Percentiles rank a stretch among this genome's conserved stretches.
These are phyloP conservation scores for Riparia riparia DNA, from an alignment of 2,113 vertebrate genomes.

Conservation along the genomic window DNA sequence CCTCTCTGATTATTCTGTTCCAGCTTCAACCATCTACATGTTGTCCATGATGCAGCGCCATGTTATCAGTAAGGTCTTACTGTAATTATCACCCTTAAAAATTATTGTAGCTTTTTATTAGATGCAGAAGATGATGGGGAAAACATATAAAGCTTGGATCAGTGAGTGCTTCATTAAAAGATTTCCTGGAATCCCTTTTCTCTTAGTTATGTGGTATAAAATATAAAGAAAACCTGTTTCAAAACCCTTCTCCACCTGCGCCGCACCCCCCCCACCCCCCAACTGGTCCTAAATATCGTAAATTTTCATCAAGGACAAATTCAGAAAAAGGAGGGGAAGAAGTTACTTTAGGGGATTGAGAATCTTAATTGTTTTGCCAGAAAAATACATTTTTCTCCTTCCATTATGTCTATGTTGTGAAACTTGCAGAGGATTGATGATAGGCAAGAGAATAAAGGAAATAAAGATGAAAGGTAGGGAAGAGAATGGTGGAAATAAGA, in stretches of 20 bases:
- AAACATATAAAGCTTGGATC: background rate
- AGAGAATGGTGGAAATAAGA: background rate
- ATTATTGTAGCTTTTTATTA: background rate
- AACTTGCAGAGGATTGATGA: background rate
- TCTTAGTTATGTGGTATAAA: background rate
- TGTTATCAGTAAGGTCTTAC: background rate
- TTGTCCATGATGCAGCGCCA: background rate
- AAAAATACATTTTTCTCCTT: background rate
- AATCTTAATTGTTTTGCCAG: background rate
- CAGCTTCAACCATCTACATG: background rate
- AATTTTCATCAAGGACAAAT: background rate
- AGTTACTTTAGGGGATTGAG: background rate
- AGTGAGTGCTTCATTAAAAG: background rate
- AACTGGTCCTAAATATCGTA: background rate
- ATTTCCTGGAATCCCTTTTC: background rate
- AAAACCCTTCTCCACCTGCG: background rate
- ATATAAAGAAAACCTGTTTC: background rate
- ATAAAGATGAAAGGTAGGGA: background rate
- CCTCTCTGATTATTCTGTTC: background rate
- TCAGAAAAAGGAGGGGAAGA: background rate
- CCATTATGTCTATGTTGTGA: background rate
- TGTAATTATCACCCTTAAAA: background rate
- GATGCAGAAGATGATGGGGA: background rate
- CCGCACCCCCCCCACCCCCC: rapidly evolving
- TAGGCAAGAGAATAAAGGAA: background rate